Base-by-base conservation (phyloP, 2,888 invertebrate species). In the Sarcophaga carnaria region DNA sequence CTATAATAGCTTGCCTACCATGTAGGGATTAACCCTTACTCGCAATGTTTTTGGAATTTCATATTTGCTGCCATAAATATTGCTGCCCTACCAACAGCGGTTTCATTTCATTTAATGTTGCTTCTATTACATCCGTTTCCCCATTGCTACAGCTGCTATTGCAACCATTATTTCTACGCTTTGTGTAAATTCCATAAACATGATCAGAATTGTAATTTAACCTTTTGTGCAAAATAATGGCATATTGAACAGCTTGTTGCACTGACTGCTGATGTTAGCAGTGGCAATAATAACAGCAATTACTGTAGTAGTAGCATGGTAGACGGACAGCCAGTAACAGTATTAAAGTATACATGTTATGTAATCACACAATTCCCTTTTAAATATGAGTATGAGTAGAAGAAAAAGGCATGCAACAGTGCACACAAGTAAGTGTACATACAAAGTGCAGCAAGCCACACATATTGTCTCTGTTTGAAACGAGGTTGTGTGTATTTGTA, bases 191-290 rank as follows among this genome's bases (percentile, higher is more conserved):
- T 22, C 70, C 22, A 20, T 60, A 66, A 62, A 79, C 63, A 78
- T 75, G 69, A 64, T 78, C 25, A 74, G 69, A 79, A 79, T 74
- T 83, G 69, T 75, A 79, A 75, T 83, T 45, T n/a, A 63, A 79
- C 20, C 63, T 69, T 80, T 80, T 66, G 60, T 60, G 5, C 2
- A 72, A 72, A 64, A 45, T 54, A 14, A 59, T 66, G 14, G 6
- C 45, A 45, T 66, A 6, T 17, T 8, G 12, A 59, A 59, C 54
- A 72, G 71, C 64, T 72, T 72, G 64, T 66, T 80, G 66, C 66
- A 22, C 45, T 75, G 63, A 3, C 8, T 76, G 37, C 37, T 37
- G 37, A 37, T 37, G 37, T 37, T 37, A 37, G 37, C 37, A 37
- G 37, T 37, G 20, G 54, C 27, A n/a, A 27, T 17, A 67, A 17